These are phyloP conservation scores for Larimichthys crocea DNA, from an alignment of 2,113 vertebrate genomes.

Conservation along the genomic window DNA sequence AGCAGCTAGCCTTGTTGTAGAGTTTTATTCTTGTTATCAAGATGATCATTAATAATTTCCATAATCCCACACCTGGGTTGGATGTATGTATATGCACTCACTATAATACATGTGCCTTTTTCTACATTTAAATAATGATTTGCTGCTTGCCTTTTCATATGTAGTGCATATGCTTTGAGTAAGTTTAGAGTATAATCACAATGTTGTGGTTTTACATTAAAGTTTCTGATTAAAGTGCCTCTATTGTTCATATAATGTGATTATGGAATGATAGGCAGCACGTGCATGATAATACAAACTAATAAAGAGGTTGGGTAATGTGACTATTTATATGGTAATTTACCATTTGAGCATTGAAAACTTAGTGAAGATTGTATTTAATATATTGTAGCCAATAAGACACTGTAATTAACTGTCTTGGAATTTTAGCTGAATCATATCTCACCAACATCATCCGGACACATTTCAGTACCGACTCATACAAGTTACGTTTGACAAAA, in stretches of 20 bases:
- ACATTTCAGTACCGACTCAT: not conserved
- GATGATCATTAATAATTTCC: too few species aligned
- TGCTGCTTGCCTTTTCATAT: too few species aligned
- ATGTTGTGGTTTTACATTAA: not conserved
- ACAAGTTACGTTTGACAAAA: not conserved
- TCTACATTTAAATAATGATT: too few species aligned
- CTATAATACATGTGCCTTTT: not conserved
- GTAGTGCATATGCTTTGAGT: not conserved
- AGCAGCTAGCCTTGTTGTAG: not conserved
- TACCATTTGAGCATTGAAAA: conserved; percentile 25
- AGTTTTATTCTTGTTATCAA: too few species aligned
- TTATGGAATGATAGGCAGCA: not conserved
- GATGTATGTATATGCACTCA: not conserved
- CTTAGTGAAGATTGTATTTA: conserved; percentile 10
- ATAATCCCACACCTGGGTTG: not conserved
- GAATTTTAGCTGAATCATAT: not conserved
- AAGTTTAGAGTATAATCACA: not conserved
- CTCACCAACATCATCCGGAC: not conserved
- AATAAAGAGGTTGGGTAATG: not conserved
- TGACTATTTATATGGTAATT: conserved; percentile 46
- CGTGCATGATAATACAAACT: not conserved
- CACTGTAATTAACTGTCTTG: conserved; percentile 13
- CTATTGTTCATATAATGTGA: not conserved
- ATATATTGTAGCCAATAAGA: conserved; percentile 2
- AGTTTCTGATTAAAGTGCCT: not conserved